phyloP scores from a whole-genome alignment of 1,140 invertebrate species.

The Aphaenogaster ashmeadi region DNA sequence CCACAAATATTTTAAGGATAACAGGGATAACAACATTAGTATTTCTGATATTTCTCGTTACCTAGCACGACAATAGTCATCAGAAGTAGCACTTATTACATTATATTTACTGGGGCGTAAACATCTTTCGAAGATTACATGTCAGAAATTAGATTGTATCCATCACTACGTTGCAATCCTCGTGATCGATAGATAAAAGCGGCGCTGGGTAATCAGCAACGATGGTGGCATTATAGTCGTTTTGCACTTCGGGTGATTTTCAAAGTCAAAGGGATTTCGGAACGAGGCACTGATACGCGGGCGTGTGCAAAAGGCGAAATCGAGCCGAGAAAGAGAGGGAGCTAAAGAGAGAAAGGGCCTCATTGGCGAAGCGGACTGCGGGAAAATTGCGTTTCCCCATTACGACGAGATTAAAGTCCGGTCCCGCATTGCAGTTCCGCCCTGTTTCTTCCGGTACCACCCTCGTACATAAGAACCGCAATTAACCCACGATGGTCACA shows the following conservation, averaged over 20 bases:
- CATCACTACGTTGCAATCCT: not conserved
- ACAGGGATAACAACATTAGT: not conserved
- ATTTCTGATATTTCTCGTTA: not conserved
- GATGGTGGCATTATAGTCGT: not conserved
- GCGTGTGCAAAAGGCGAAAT: slow-evolving; percentile 64
- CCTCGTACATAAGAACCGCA: slow-evolving; percentile 75
- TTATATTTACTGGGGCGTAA: not conserved
- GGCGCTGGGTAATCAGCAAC: not conserved
- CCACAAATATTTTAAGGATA: not conserved
- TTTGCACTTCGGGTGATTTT: slow-evolving; percentile 44
- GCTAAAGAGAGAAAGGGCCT: slow-evolving; percentile 43
- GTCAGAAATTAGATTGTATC: slow-evolving; percentile 23
- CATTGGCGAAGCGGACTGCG: slow-evolving; percentile 67
- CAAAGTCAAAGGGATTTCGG: slow-evolving; percentile 73
- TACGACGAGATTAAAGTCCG: slow-evolving; percentile 78
- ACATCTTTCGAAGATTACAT: not conserved
- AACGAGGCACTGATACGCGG: slow-evolving; percentile 66
- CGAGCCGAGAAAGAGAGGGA: slow-evolving; percentile 45
- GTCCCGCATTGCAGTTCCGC: slow-evolving; percentile 68
- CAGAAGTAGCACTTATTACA: not conserved
- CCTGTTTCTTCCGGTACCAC: not conserved
- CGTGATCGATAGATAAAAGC: slow-evolving; percentile 43
- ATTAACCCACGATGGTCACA: slow-evolving; percentile 70
- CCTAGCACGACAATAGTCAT: too few species aligned
- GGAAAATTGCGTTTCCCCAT: slow-evolving; percentile 78